A percentile compares a stretch with the other conserved stretches of the same genome.
Conservation (phyloP, 1,140 invertebrate genomes). For the Phymastichus coffea region DNA sequence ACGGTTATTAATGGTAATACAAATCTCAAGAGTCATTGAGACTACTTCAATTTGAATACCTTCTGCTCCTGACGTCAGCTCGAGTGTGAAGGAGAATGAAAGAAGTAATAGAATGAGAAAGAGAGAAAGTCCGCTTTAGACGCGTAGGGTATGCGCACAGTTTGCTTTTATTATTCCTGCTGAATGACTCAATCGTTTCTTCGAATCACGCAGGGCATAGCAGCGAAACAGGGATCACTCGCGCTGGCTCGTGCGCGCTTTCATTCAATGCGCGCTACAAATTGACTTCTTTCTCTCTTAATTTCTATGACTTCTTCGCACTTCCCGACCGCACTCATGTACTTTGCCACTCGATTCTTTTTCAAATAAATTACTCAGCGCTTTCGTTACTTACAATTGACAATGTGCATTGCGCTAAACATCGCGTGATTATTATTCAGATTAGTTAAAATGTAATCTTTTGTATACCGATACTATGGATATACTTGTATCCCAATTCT, state of each 20-base stretch:
- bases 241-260: constrained; percentile 23
- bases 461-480: too few relatives aligned
- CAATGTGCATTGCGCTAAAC: too few relatives aligned
- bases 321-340: too few relatives aligned
- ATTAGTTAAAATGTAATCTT: too few relatives aligned
- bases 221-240: constrained; percentile 41
- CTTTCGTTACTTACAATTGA: too few relatives aligned
- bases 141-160: constrained; percentile 11
- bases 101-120: background rate
- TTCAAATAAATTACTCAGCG: too few relatives aligned
- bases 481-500: too few relatives aligned
- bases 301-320: constrained; percentile 20
- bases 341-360: too few relatives aligned
- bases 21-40: constrained; percentile 58
- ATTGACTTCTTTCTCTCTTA: constrained; percentile 10
- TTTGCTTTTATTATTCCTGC: constrained; percentile 51
- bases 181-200: constrained; percentile 56
- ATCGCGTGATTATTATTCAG: too few relatives aligned
- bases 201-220: constrained; percentile 32
- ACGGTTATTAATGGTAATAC: constrained; percentile 58
- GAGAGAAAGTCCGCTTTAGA: background rate
- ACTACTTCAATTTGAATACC: constrained; percentile 57
- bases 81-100: too few relatives aligned
- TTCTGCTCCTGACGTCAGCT: constrained; percentile 56
- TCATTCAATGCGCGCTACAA: constrained; percentile 1